Base-by-base conservation (phyloP, 2,113 vertebrate genomes). In the Galbula dea region DNA sequence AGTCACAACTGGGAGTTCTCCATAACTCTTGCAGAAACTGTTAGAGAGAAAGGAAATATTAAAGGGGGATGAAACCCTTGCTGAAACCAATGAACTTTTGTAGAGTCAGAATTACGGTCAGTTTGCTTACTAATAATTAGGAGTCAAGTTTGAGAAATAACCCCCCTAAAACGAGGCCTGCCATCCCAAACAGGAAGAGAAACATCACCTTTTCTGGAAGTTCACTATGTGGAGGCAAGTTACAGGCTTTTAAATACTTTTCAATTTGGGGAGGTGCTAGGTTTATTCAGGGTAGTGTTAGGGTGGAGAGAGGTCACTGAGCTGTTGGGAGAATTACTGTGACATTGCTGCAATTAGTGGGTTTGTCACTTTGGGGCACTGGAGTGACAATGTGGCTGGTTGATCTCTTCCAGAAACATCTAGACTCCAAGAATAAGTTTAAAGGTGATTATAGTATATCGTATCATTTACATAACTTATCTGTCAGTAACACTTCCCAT, bases 401-500 rank as follows among this genome's bases (percentile, higher is more conserved):
- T 93, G 88, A 96, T 87, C 78, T 49, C 66, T 92, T 95, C 92
- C 90, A 94, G 92, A 95, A 84, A 74, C 67, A 45, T 77, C 63
- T 72, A 67, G 62, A 69, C 63, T 91, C 78, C 9, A 2, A 85
- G 83, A 80, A 68, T 73, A 54, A 86, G 41, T 84, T 83, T 84
- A 79, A 94, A 87, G 55, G 78, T 85, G 78, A 89, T 74, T 77
- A 43, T 85, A 74, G 76, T 77, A 80, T 9, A 19, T 46, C 8
- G 2, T 91, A 69, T 79, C 46, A 24, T 86, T 95, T 94, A 86
- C 75, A 62, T 87, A 93, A 95, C 91, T 89, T 91, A 91, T 14
- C 88, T 91, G 57, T 94, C 93, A 95, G 85, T 86, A 80, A 77
- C 86, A 80, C 85, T 89, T 96, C 72, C 81, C 61, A 3, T 89